Conservation (phyloP, 2,797 vertebrate species). For the Esox lucius region DNA sequence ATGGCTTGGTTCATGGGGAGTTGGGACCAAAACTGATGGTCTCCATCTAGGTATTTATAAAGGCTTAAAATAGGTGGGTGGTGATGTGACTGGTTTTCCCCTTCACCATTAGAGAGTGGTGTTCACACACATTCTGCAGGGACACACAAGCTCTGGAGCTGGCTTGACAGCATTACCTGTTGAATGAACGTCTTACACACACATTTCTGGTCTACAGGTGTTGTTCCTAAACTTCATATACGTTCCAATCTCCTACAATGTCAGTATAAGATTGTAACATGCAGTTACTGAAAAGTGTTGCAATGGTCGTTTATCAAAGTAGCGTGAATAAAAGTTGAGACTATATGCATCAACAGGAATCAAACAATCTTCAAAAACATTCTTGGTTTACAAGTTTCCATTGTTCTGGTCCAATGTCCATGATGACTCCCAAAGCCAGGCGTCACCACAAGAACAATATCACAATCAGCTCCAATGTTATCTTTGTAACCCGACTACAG, state of each 20-base stretch:
- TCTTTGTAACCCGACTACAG: slow-evolving; percentile 16
- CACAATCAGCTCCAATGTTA: slow-evolving; percentile 12
- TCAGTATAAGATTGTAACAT: neutral
- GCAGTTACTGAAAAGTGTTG: neutral
- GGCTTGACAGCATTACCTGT: neutral
- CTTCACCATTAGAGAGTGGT: slow-evolving; percentile 46
- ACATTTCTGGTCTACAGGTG: neutral
- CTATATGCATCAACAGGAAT: too few species aligned
- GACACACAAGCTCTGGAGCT: slow-evolving; percentile 19
- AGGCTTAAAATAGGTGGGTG: slow-evolving; percentile 39
- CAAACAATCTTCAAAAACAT: neutral
- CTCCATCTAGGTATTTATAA: too few species aligned
- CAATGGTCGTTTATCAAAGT: neutral
- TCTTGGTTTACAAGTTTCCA: too few species aligned
- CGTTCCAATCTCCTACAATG: too few species aligned
- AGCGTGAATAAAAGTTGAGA: neutral
- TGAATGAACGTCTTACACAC: neutral
- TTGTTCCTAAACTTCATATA: neutral
- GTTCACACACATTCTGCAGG: slow-evolving; percentile 32
- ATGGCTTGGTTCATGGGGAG: too few species aligned
- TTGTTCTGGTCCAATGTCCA: neutral
- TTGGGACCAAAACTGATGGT: too few species aligned
- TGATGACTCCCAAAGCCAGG: slow-evolving; percentile 5
- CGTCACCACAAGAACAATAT: slow-evolving; percentile 17
- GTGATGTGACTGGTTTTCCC: slow-evolving; percentile 40